Evolutionary conservation across 2,113 vertebrate species (phyloP).

Genomic region (Cinclus cinclus): DNA sequence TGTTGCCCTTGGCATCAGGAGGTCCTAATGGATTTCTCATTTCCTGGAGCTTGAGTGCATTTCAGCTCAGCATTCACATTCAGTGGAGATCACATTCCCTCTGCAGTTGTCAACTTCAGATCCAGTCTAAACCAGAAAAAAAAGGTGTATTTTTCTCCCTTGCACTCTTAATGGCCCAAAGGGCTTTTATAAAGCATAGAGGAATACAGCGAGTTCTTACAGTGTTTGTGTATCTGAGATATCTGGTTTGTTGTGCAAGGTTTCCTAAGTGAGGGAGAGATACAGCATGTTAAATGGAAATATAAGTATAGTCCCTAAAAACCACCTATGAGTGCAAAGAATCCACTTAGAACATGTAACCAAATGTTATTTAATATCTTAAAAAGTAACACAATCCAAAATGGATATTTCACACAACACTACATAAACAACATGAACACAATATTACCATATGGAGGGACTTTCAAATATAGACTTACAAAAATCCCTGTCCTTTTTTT

Average conservation of each 20-base stretch:
- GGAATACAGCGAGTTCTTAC: not conserved
- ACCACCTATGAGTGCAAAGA: constrained; percentile 62
- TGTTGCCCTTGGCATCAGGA: not conserved
- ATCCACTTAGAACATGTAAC: constrained; percentile 84
- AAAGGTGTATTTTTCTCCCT: not conserved
- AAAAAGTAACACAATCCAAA: constrained; percentile 99
- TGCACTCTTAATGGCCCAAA: not conserved
- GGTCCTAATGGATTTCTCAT: not conserved
- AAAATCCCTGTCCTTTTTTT: constrained; percentile 90
- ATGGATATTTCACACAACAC: constrained; percentile 95
- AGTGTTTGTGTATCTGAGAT: not conserved
- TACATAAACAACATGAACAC: constrained; percentile 96
- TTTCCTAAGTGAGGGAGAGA: not conserved
- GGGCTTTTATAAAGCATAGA: not conserved
- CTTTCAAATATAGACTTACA: constrained; percentile 97
- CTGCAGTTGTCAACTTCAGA: fast-evolving
- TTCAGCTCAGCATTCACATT: not conserved
- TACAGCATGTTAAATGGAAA: not conserved
- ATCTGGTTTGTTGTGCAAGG: not conserved
- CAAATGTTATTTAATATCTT: constrained; percentile 99
- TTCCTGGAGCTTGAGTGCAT: not conserved
- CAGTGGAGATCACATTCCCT: not conserved
- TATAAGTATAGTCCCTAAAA: not conserved
- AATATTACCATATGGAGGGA: constrained; percentile 95
- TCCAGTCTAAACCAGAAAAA: not conserved